Base-by-base conservation (phyloP, 2,888 invertebrate genomes). In the Seira musarum region DNA sequence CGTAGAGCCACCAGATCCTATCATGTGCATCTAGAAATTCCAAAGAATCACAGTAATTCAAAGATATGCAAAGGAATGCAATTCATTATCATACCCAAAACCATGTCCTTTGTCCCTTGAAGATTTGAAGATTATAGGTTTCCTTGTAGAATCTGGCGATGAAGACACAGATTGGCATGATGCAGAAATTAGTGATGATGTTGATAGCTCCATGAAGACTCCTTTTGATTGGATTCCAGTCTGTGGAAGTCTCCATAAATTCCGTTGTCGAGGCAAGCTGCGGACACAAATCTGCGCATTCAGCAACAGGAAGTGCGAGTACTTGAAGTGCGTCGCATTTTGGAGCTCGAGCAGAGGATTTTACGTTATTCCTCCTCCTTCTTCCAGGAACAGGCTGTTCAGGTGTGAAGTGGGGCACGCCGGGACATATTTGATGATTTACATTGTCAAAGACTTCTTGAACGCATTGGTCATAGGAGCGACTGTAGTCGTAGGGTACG, bases 141-240 rank as follows among this genome's bases (percentile, higher is more conserved):
- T 83, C 82, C 60, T 83, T 83, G 49, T 83, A 83, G 63, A 80
- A 83, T 40, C 82, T 15, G 13, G 82, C 82, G 63, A 83, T 64
- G 24, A 77, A 83, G n/a, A 78, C 57, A 17, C 74, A 74, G 6
- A 83, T 73, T 1, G 82, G 82, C 76, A 80, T 76, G 25, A 83
- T 67, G 17, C 80, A 77, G 60, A 83, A 83, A 30, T 83, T 83
- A 2, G 80, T 78, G 21, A 83, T 24, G 35, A 80, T 77, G 60
- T 80, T 83, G 19, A 83, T 74, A 25, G 35, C 78, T 25, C 82
- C 82, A 64, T 83, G 82, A 46, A 65, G 60, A 21, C 66, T 71
- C 2, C 82, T 40, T 21, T 80, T 80, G 65, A 77, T 19, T 1
- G 78, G 1, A 0, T 74, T 30, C 1, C 17, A 3, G 2, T 15